Evolutionary conservation across 2,888 invertebrate species (phyloP).

Genomic region (Drosophila tanythrix): DNA sequence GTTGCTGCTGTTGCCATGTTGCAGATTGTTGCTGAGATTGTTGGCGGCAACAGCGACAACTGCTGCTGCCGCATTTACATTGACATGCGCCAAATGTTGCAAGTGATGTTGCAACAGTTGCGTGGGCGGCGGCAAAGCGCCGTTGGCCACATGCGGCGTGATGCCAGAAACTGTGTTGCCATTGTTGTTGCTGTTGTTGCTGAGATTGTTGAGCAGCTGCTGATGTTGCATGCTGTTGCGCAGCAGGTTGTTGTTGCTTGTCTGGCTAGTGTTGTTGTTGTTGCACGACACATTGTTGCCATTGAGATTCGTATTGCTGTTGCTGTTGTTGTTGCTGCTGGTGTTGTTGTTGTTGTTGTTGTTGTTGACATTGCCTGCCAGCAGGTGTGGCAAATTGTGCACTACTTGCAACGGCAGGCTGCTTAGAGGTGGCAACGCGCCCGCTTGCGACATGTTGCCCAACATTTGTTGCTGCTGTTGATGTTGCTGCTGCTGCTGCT

Average conservation of each 20-base stretch:
- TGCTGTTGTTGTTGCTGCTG: constrained; percentile 15
- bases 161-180: constrained; percentile 57
- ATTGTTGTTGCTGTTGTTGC: constrained; percentile 68
- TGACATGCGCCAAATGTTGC: constrained; percentile 84
- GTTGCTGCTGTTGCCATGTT: constrained; percentile 42
- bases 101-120: constrained; percentile 84
- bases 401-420: constrained; percentile 84
- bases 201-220: constrained; percentile 57
- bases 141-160: constrained; percentile 51
- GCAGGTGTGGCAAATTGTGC: constrained; percentile 84
- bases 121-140: constrained; percentile 82
- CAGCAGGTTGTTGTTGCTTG: constrained; percentile 59
- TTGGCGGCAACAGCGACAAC: constrained; percentile 79
- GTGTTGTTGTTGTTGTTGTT: constrained; percentile 35
- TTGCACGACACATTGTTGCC: constrained; percentile 48
- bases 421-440: constrained; percentile 82
- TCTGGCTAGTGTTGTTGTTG: constrained; percentile 39
- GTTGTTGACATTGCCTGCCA: constrained; percentile 60
- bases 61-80: constrained; percentile 77
- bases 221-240: constrained; percentile 81
- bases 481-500: constrained; percentile 77
- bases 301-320: constrained; percentile 49
- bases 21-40: constrained; percentile 64
- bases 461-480: constrained; percentile 82
- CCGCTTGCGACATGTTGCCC: constrained; percentile 79